Percentiles rank a stretch among this genome's conserved stretches.
Evolutionary conservation across 1,140 invertebrate species (phyloP).

Genomic region (Drosophila bipectinata): DNA sequence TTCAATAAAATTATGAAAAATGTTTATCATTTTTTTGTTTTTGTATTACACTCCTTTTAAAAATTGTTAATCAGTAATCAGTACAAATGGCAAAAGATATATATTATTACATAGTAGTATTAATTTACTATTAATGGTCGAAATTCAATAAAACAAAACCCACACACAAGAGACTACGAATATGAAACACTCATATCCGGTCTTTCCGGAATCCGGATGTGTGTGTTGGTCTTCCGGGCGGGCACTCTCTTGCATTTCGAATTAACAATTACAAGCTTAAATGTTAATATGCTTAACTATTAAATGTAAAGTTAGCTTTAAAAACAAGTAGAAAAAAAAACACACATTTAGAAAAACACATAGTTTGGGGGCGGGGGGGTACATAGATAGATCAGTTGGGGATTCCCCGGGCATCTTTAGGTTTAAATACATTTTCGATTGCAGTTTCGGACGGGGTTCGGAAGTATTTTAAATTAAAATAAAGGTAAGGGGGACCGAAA

Average conservation of each 20-base stretch:
- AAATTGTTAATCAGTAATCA: slow-evolving; percentile 75
- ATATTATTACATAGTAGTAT: slow-evolving; percentile 53
- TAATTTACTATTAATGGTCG: slow-evolving; percentile 57
- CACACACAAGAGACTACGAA: slow-evolving; percentile 22
- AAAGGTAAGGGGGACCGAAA: background rate
- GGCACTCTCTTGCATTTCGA: slow-evolving; percentile 27
- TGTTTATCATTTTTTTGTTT: slow-evolving; percentile 17
- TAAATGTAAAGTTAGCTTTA: slow-evolving; percentile 68
- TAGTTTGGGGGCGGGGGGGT: background rate
- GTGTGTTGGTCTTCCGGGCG: background rate
- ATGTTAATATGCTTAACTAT: slow-evolving; percentile 78
- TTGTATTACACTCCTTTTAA: background rate
- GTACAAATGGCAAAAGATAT: slow-evolving; percentile 77
- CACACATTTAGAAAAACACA: slow-evolving; percentile 41
- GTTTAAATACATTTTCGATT: slow-evolving; percentile 9
- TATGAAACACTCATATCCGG: slow-evolving; percentile 1
- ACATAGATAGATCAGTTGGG: background rate
- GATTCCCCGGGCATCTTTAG: background rate
- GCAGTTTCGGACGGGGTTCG: background rate
- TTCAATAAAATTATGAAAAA: slow-evolving; percentile 39
- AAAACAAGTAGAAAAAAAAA: slow-evolving; percentile 48
- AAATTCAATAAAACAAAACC: slow-evolving; percentile 37
- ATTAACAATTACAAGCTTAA: slow-evolving; percentile 75
- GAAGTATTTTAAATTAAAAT: background rate
- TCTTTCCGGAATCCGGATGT: too few relatives aligned